phyloP scores from a whole-genome alignment of 2,797 vertebrate genomes.

The Philypnodon macrostomus region DNA sequence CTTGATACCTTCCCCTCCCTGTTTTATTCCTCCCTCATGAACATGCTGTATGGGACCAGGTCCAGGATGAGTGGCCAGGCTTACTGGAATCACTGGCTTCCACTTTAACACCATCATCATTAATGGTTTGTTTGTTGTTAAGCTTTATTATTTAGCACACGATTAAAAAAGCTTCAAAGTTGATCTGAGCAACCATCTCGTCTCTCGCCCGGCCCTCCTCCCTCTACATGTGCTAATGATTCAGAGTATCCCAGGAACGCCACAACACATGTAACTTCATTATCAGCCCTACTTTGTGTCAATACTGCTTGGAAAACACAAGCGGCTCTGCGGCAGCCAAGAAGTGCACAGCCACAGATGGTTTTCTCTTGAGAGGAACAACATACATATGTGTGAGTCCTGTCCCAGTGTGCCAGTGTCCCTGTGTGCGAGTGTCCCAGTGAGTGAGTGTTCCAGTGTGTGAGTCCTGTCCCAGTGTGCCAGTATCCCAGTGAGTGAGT shows the following conservation, averaged over 20 bases:
- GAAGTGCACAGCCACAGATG: conserved; percentile 53
- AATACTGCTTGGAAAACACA: conserved; percentile 68
- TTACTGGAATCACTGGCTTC: conserved; percentile 53
- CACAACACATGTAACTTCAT: conserved; percentile 79
- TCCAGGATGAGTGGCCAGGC: conserved; percentile 52
- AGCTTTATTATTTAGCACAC: conserved; percentile 50
- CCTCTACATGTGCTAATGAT: conserved; percentile 77
- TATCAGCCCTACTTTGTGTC: conserved; percentile 79
- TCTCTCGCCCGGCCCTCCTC: conserved; percentile 32
- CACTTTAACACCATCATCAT: conserved; percentile 44
- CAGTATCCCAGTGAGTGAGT: too few relatives aligned
- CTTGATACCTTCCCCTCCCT: conserved; percentile 52
- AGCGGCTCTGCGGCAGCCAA: conserved; percentile 51
- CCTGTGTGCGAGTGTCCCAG: conserved; percentile 30
- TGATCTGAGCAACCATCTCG: conserved; percentile 31
- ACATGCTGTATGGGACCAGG: conserved; percentile 51
- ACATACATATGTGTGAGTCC: conserved; percentile 58
- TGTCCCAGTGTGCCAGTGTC: conserved; percentile 46
- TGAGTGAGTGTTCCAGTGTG: too few relatives aligned
- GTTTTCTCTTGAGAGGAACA: conserved; percentile 63
- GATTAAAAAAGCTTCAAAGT: conserved; percentile 48
- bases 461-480: too few relatives aligned
- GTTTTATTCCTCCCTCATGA: conserved; percentile 61
- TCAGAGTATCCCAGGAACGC: conserved; percentile 67
- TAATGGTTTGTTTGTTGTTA: conserved; percentile 59